Conservation (phyloP, 2,888 invertebrate species). For the Sarcophaga subvicina region DNA sequence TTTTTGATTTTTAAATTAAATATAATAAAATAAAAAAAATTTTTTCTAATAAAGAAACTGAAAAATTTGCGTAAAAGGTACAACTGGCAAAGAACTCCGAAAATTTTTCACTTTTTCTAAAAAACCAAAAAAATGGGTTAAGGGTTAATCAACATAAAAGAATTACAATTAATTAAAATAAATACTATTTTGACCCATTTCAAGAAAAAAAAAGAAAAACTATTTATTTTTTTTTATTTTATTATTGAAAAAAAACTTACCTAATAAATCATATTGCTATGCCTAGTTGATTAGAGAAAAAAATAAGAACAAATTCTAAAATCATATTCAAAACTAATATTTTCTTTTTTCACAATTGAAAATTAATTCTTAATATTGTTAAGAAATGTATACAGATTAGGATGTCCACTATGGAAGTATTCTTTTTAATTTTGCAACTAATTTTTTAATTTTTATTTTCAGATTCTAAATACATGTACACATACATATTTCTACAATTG, state of each 20-base stretch:
- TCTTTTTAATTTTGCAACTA: too few relatives aligned
- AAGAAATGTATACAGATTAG: too few relatives aligned
- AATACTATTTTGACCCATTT: background rate
- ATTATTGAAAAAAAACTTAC: background rate
- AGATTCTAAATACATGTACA: too few relatives aligned
- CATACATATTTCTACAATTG: too few relatives aligned
- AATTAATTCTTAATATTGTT: too few relatives aligned
- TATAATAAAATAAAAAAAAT: conserved; percentile 68
- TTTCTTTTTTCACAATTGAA: too few relatives aligned
- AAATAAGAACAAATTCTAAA: background rate
- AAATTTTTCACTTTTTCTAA: conserved; percentile 79
- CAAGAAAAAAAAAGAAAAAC: background rate
- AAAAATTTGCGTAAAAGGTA: conserved; percentile 73
- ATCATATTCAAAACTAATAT: too few relatives aligned
- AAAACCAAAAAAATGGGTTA: conserved; percentile 59
- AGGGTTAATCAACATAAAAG: conserved; percentile 56
- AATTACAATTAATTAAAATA: conserved; percentile 24
- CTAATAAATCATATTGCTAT: conserved; percentile 51
- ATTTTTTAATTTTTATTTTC: too few relatives aligned
- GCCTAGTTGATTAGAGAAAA: background rate
- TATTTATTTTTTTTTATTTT: background rate
- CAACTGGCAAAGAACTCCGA: conserved; percentile 81
- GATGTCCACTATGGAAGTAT: too few relatives aligned
- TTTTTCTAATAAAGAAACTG: conserved; percentile 55
- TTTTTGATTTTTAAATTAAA: conserved; percentile 42